Evolutionary conservation across 2,888 invertebrate genomes (phyloP), one percentile per base, ranked within the genome.

Genomic region (Drosophila paracracens): DNA sequence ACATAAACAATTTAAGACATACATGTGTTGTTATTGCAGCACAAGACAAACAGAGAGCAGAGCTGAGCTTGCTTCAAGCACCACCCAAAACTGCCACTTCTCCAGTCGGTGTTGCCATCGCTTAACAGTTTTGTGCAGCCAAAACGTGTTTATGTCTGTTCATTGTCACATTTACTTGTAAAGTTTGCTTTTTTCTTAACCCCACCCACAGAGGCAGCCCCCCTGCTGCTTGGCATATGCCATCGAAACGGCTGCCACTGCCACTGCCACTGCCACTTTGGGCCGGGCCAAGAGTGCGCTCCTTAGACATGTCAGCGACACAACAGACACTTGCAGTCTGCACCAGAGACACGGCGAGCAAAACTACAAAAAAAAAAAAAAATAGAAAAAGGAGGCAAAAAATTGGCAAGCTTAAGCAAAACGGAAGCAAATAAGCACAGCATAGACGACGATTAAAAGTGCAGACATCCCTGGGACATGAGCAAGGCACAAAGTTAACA

Each of bases 81-180:
- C 40, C n/a, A 38, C 11, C 29, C 29, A 27, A 10, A n/a, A 3
- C 51, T 50, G 18, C 18, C n/a, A 27, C 27, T 2, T 5, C 25
- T 16, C 21, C 43, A 43, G 21, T 21, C 21, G 21, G 40, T 31
- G 33, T 4, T 36, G 46, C 57, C 46, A 54, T 29, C 69, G 81
- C 74, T 81, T 70, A 83, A 75, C 86, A 69, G 83, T 70, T 80
- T 82, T 70, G 75, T 73, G 74, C 81, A 86, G 74, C 74, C 87
- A 76, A 83, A 86, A 76, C 88, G 82, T 84, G 84, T 88, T 88
- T 88, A 88, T 84, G 88, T 85, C 88, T 85, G 84, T 88, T 88
- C 88, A 85, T 85, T 85, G 84, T 85, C 84, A 82, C 88, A 85
- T 85, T 88, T 85, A 80, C 82, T 88, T 88, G 83, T 80, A 80